Conservation (phyloP, 2,113 vertebrate genomes). For the Oceanites oceanicus region DNA sequence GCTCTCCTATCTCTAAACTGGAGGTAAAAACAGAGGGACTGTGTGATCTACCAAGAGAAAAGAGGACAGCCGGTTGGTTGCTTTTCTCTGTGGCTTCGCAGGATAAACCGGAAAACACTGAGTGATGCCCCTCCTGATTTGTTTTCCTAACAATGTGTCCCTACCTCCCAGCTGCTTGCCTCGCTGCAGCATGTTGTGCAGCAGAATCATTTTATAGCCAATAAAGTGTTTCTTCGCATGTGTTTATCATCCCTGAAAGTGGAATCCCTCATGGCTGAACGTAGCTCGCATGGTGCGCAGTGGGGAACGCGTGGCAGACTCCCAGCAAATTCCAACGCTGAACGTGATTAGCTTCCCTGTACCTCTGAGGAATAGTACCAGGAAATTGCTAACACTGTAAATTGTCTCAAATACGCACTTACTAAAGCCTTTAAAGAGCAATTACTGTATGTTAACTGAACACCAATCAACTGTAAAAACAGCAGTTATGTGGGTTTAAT, state of each 20-base stretch:
- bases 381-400: slow-evolving; percentile 73
- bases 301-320: not conserved
- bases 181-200: not conserved
- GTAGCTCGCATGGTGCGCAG: not conserved
- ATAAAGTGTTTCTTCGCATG: not conserved
- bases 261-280: not conserved
- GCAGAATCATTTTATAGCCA: not conserved
- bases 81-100: not conserved
- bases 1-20: not conserved
- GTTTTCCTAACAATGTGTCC: not conserved
- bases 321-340: not conserved
- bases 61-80: not conserved
- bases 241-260: not conserved
- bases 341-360: slow-evolving; percentile 12
- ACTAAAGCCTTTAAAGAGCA: slow-evolving; percentile 74
- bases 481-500: slow-evolving; percentile 64
- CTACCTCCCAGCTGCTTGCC: not conserved
- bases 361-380: slow-evolving; percentile 49
- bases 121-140: slow-evolving; percentile 11
- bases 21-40: not conserved
- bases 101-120: not conserved
- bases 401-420: slow-evolving; percentile 70
- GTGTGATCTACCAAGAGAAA: not conserved
- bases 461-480: slow-evolving; percentile 75
- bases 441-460: slow-evolving; percentile 75